A percentile compares a stretch with the other conserved stretches of the same genome.
Conservation (phyloP, 2,113 vertebrate species). For the Hyaena hyaena region DNA sequence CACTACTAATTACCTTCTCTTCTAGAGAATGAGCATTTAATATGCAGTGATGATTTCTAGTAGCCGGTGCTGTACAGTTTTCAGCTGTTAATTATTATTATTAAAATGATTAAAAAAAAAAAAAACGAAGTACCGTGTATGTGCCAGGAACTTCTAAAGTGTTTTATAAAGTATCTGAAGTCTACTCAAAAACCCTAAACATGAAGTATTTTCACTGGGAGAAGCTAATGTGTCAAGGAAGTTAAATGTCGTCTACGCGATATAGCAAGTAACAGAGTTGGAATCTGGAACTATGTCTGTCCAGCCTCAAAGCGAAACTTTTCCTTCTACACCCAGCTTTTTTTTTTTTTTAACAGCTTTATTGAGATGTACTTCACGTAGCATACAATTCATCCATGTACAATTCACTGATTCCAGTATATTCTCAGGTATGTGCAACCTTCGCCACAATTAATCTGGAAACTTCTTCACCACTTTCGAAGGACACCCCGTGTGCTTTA, state of each 20-base stretch:
- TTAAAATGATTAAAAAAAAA: conserved; percentile 67
- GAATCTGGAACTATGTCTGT: too few species aligned
- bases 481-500: not conserved
- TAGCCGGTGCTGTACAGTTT: conserved; percentile 47
- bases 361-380: not conserved
- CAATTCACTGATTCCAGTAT: not conserved
- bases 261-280: not conserved
- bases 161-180: conserved; percentile 29
- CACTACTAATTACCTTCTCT: not conserved
- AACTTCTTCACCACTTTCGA: not conserved
- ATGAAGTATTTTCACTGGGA: not conserved
- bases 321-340: not conserved
- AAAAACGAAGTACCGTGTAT: conserved; percentile 40
- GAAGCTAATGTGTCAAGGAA: not conserved
- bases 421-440: not conserved
- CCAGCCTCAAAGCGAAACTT: not conserved
- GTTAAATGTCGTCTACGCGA: accelerated
- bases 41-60: conserved; percentile 45
- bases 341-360: not conserved
- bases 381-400: too few species aligned
- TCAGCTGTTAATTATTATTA: conserved; percentile 71
- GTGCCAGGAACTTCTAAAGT: conserved; percentile 52
- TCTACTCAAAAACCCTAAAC: not conserved
- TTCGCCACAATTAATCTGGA: not conserved
- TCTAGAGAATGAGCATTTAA: conserved; percentile 23